Evolutionary conservation across 2,888 invertebrate species (phyloP), one percentile per base, ranked within the genome.

Genomic region (Philaethria dido): DNA sequence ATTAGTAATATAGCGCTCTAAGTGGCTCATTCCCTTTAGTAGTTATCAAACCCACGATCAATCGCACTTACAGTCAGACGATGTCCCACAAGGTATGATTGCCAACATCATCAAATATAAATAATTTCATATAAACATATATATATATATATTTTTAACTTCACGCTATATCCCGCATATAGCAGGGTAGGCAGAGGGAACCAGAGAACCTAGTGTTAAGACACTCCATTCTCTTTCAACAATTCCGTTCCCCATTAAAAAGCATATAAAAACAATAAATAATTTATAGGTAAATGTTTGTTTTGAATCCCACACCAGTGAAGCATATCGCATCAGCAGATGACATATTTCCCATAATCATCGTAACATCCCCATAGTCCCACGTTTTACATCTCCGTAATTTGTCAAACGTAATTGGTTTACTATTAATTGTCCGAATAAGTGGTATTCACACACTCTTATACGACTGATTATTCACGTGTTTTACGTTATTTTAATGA

Each of bases 311-410:
- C 86, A 82, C 83, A 83, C 80, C 76, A 82, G 73, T 88, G 81
- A 82, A 80, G 82, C 89, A 80, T 85, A 78, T 39, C 54, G 45
- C 59, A 69, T 64, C 66, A 66, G 70, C 92, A 92, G 88, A 92
- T 92, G 92, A 92, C 84, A 80, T 62, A 48, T 73, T 90, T 92
- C 92, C 83, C 92, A 91, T 88, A 84, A 84, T 84, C 84, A 88
- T 80, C 81, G 64, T 69, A 74, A 66, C 74, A 72, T 74, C 83
- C 85, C 81, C 80, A 72, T 65, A 75, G 77, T 88, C 86, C 87
- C 89, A 89, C 86, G 87, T 76, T 78, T 64, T 72, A 74, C 81
- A 83, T 85, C 84, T 83, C 80, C 71, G 69, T 80, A 77, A 85
- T 85, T 86, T 84, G 83, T 85, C 81, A 78, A 72, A 76, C 72